These are phyloP conservation scores for Petroica traversi DNA, from an alignment of 2,113 vertebrate species.

Conservation along the genomic window DNA sequence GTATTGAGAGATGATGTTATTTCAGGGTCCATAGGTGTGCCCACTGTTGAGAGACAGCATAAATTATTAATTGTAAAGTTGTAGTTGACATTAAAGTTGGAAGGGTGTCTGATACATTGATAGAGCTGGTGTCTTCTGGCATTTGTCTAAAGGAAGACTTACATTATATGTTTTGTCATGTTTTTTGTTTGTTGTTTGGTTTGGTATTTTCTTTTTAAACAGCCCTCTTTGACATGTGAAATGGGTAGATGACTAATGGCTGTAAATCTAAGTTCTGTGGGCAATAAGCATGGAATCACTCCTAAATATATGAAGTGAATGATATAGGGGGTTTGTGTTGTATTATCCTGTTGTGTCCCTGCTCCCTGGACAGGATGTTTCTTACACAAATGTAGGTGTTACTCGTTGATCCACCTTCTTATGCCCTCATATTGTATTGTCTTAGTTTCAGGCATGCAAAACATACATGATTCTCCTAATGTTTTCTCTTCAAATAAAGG, in stretches of 20 bases:
- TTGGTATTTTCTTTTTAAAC: neutral
- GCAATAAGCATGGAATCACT: neutral
- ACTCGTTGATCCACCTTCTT: neutral
- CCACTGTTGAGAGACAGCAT: neutral
- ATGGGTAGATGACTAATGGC: neutral
- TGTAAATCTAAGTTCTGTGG: neutral
- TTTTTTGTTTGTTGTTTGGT: neutral
- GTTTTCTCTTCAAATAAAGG: neutral
- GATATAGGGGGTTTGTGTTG: neutral
- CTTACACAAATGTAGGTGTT: neutral
- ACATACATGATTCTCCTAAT: accelerated
- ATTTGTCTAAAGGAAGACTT: neutral
- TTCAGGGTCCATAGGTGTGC: neutral
- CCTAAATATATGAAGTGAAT: neutral
- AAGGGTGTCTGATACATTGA: neutral
- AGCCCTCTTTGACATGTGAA: neutral
- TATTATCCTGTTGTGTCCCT: accelerated
- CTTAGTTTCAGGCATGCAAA: neutral
- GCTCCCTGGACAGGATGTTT: neutral
- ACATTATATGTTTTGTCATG: neutral
- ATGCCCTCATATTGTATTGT: neutral
- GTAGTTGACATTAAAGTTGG: neutral
- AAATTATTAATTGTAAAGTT: neutral
- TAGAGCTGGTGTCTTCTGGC: neutral
- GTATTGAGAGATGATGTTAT: neutral